phyloP scores from a whole-genome alignment of 2,888 invertebrate species.

The Caradrina kadenii region DNA sequence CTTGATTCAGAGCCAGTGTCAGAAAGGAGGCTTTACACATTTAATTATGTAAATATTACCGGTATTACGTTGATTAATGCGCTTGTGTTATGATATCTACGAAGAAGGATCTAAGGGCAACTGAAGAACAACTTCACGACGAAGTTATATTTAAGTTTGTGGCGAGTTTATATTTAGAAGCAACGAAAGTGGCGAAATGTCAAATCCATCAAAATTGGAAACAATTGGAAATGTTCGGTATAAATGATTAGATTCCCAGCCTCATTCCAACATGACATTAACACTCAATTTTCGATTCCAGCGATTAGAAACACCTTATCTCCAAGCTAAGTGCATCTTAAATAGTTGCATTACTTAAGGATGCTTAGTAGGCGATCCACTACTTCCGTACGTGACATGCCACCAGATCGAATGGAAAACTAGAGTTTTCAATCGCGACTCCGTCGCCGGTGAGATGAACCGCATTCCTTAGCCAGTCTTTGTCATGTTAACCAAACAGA shows the following conservation, averaged over 20 bases:
- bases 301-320: conserved; percentile 53
- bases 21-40: conserved; percentile 50
- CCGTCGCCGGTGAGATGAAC: conserved; percentile 83
- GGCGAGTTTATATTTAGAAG: background rate
- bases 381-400: conserved; percentile 77
- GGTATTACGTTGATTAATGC: conserved; percentile 40
- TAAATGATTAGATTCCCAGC: background rate
- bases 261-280: conserved; percentile 36
- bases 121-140: conserved; percentile 2
- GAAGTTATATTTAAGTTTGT: background rate
- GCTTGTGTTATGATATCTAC: conserved; percentile 16
- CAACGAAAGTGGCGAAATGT: background rate
- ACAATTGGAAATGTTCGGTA: background rate
- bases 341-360: conserved; percentile 67
- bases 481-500: conserved; percentile 88
- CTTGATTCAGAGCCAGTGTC: conserved; percentile 44
- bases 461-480: conserved; percentile 82
- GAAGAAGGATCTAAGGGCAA: background rate
- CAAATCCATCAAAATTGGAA: background rate
- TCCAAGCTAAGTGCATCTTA: conserved; percentile 45
- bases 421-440: conserved; percentile 75
- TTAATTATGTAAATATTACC: conserved; percentile 52
- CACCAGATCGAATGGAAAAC: conserved; percentile 84
- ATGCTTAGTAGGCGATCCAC: conserved; percentile 56
- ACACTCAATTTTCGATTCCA: conserved; percentile 18